A percentile compares a stretch with the other conserved stretches of the same genome.
phyloP scores from a whole-genome alignment of 30 jellyfish, hydroid and myxozoan species.

The Cassiopea andromeda region DNA sequence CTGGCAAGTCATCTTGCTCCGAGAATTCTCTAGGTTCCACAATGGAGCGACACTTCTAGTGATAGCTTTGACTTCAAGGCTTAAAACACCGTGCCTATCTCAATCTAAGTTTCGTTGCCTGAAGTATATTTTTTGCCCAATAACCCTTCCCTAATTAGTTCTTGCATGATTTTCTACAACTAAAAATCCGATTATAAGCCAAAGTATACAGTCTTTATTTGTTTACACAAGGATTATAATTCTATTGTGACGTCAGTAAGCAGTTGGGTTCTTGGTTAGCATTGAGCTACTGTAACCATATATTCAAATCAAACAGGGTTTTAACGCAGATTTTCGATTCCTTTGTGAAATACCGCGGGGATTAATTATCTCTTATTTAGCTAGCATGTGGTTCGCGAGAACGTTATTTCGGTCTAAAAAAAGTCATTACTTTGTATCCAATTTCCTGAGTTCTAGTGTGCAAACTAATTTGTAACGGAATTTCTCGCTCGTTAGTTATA shows the following conservation, averaged over 20 bases:
- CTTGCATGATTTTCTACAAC: not conserved
- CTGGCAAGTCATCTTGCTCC: too few species aligned
- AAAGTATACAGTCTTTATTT: not conserved
- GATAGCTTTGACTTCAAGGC: too few species aligned
- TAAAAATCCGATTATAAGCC: not conserved
- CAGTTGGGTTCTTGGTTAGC: not conserved
- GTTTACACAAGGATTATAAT: not conserved
- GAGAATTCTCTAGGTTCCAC: too few species aligned
- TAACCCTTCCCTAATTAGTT: not conserved
- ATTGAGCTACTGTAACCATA: not conserved
- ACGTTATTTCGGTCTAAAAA: not conserved
- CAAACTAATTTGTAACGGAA: not conserved
- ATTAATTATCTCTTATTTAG: not conserved
- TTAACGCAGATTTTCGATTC: not conserved
- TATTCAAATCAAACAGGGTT: not conserved
- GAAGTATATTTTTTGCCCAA: too few species aligned
- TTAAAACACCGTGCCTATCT: too few species aligned
- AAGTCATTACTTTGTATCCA: not conserved
- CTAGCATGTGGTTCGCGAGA: not conserved
- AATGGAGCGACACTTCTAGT: too few species aligned
- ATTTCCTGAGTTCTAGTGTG: not conserved
- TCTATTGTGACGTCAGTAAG: conserved; percentile 27
- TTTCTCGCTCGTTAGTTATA: too few species aligned
- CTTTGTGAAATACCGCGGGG: conserved; percentile 30
- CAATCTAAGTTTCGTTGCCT: too few species aligned